Percentiles rank a stretch among this genome's conserved stretches.
Conservation (phyloP, 2,797 vertebrate species). For the Staurois parvus region DNA sequence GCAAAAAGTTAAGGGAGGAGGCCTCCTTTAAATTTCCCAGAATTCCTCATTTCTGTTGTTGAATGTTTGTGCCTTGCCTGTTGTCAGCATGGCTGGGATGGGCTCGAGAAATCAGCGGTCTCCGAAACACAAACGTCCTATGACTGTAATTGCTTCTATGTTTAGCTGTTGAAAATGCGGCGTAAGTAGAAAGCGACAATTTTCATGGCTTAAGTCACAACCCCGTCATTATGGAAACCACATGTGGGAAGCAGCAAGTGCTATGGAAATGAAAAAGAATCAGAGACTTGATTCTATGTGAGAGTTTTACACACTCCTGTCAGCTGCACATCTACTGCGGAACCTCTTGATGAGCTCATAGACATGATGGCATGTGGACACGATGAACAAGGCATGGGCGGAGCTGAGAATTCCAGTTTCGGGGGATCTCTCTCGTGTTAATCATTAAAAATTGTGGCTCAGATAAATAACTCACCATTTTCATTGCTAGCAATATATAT, state of each 20-base stretch:
- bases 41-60: not conserved
- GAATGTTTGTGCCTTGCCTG: not conserved
- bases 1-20: too few species aligned
- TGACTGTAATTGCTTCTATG: conserved; percentile 20
- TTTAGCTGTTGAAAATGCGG: conserved; percentile 10
- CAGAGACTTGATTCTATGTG: not conserved
- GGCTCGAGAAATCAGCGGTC: not conserved
- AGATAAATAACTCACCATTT: too few species aligned
- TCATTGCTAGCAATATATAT: too few species aligned
- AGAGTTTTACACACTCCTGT: not conserved
- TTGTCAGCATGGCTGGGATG: not conserved
- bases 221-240: conserved; percentile 42
- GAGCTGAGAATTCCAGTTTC: not conserved
- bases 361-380: not conserved
- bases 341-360: not conserved
- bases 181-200: conserved; percentile 13
- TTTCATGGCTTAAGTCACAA: conserved; percentile 30
- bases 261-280: not conserved
- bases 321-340: too few species aligned
- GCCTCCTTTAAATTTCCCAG: not conserved
- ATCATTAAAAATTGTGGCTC: too few species aligned
- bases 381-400: not conserved
- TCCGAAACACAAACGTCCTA: conserved; percentile 27
- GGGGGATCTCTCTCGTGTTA: too few species aligned
- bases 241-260: conserved; percentile 5